Evolutionary conservation across 2,888 invertebrate genomes (phyloP).

Genomic region (Reticulitermes lucifugus): DNA sequence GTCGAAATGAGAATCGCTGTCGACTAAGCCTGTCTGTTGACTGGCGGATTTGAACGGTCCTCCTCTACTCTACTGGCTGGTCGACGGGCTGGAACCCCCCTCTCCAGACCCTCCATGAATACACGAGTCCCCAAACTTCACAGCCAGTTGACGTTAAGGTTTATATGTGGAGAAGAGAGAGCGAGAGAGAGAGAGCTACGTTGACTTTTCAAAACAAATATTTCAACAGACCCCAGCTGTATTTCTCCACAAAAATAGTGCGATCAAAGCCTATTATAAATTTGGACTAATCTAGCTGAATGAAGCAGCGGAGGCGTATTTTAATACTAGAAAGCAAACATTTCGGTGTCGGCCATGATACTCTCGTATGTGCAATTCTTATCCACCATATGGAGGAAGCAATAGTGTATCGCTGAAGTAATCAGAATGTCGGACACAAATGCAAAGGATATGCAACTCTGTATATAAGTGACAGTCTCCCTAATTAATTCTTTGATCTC

Average conservation of each 20-base stretch:
- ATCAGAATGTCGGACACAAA: no score
- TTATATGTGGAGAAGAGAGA: slow-evolving; percentile 14
- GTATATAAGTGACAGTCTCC: no score
- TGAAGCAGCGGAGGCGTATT: not conserved
- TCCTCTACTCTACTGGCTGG: not conserved
- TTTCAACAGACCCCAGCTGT: slow-evolving; percentile 17
- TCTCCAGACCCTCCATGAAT: not conserved
- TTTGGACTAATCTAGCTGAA: slow-evolving; percentile 24
- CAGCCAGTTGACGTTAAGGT: slow-evolving; percentile 20
- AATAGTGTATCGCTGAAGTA: no score
- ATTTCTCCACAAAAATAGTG: slow-evolving; percentile 21
- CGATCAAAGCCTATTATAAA: slow-evolving; percentile 27
- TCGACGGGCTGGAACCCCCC: slow-evolving; percentile 13
- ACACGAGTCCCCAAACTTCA: slow-evolving; percentile 8
- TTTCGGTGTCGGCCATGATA: not conserved
- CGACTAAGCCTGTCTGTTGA: slow-evolving; percentile 45
- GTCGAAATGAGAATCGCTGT: slow-evolving; percentile 49
- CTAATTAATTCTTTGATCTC: not conserved
- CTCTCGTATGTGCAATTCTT: not conserved
- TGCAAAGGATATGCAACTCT: no score
- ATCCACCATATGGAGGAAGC: not conserved
- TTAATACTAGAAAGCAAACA: slow-evolving; percentile 13
- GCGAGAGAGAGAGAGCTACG: not conserved
- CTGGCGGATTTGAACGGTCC: slow-evolving; percentile 39
- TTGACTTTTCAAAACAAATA: slow-evolving; percentile 40